Conservation (phyloP, 2,888 invertebrate genomes). For the Latrodectus elegans region DNA sequence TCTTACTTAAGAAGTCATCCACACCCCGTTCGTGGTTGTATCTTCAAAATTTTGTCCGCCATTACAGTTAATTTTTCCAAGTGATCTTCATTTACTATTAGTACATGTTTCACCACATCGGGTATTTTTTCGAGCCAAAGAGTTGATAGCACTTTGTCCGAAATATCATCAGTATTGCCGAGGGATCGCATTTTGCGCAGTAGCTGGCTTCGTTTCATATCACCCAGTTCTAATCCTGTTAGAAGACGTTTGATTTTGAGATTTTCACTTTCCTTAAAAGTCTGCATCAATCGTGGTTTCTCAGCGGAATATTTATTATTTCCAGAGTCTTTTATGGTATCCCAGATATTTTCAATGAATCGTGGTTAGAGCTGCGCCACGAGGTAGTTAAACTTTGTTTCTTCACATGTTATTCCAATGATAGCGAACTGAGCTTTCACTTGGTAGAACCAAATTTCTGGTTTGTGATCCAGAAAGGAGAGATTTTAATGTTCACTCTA, state of each 20-base stretch:
- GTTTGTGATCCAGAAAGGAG: not conserved
- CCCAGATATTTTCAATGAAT: constrained; percentile 10
- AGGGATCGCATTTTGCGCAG: constrained; percentile 11
- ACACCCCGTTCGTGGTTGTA: too few relatives aligned
- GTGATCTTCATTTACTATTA: too few relatives aligned
- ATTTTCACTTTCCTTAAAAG: constrained; percentile 1
- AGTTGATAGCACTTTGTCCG: not conserved
- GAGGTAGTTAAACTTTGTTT: constrained; percentile 11
- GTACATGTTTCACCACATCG: too few relatives aligned
- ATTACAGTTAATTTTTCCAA: too few relatives aligned
- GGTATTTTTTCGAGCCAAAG: constrained; percentile 2
- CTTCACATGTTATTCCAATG: not conserved
- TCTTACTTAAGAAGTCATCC: too few relatives aligned
- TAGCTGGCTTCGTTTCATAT: not conserved
- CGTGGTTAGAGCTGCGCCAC: constrained; percentile 5
- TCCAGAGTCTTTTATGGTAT: not conserved
- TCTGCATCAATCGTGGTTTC: not conserved
- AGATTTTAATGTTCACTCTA: too few relatives aligned
- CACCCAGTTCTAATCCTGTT: too few relatives aligned
- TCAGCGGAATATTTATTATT: too few relatives aligned
- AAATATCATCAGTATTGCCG: not conserved
- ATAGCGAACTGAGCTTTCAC: constrained; percentile 17
- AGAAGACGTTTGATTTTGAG: not conserved
- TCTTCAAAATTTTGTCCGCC: too few relatives aligned
- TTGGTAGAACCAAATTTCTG: constrained; percentile 20